Conservation (phyloP, 2,113 vertebrate species). For the Brienomyrus brachyistius region DNA sequence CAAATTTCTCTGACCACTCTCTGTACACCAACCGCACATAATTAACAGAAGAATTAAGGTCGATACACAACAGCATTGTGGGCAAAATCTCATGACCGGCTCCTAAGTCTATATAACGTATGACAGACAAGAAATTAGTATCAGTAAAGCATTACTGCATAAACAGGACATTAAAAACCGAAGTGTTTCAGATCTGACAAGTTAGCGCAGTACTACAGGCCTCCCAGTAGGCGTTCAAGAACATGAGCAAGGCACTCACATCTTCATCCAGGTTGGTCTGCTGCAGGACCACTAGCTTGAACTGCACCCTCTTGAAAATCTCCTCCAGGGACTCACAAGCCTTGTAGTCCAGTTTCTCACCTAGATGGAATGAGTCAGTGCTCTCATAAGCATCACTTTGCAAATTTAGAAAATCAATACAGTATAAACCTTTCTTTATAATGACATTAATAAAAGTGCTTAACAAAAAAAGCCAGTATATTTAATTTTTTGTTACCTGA, state of each 20-base stretch:
- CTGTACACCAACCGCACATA: not conserved
- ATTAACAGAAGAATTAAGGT: not conserved
- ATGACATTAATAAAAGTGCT: not conserved
- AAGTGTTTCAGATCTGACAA: not conserved
- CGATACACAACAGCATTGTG: not conserved
- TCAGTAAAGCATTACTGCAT: not conserved
- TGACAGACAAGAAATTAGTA: not conserved
- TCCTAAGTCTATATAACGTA: not conserved
- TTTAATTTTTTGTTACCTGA: not conserved
- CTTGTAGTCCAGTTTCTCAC: slow-evolving; percentile 87
- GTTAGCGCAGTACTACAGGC: not conserved
- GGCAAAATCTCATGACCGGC: not conserved
- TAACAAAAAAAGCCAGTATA: not conserved
- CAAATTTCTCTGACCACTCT: not conserved
- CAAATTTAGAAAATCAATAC: not conserved
- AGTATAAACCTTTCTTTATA: not conserved
- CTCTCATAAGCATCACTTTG: not conserved
- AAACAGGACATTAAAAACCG: not conserved
- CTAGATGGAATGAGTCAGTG: slow-evolving; percentile 43
- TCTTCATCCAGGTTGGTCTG: slow-evolving; percentile 91
- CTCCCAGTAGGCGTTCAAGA: not conserved
- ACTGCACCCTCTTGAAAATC: slow-evolving; percentile 87
- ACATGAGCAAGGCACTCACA: slow-evolving; percentile 56
- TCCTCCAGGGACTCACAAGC: slow-evolving; percentile 87
- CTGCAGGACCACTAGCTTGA: slow-evolving; percentile 83